Evolutionary conservation across 2,797 vertebrate genomes (phyloP).

Genomic region (Lepus oiostolus): DNA sequence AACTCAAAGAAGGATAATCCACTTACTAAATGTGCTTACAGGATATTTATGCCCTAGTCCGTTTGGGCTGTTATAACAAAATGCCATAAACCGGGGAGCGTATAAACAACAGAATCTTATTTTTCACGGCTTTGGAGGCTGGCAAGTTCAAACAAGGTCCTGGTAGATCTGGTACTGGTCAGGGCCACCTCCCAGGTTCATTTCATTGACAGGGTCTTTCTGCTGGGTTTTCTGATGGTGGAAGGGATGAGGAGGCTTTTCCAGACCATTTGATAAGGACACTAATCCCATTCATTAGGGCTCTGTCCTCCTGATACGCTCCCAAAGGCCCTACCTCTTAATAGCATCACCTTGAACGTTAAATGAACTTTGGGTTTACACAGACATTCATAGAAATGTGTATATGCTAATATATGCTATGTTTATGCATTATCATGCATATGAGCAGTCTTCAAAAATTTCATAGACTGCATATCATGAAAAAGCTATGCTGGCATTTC

Average conservation of each 20-base stretch:
- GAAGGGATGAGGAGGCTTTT: background rate
- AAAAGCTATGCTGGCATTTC: too few relatives aligned
- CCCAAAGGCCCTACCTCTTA: background rate
- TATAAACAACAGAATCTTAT: background rate
- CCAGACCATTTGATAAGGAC: background rate
- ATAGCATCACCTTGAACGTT: background rate
- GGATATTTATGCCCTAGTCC: background rate
- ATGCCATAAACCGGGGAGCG: background rate
- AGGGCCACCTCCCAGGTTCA: background rate
- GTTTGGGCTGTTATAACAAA: background rate
- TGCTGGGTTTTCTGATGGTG: rapidly evolving
- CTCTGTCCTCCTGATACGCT: background rate
- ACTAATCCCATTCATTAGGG: background rate
- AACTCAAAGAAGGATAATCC: background rate
- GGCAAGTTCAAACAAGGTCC: background rate
- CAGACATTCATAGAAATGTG: background rate
- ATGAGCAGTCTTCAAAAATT: too few relatives aligned
- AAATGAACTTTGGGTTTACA: background rate
- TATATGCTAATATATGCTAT: too few relatives aligned
- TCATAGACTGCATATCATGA: too few relatives aligned
- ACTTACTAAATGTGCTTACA: background rate
- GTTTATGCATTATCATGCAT: background rate
- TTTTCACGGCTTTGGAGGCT: background rate
- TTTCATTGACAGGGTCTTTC: background rate
- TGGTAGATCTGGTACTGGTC: background rate